phyloP scores from a whole-genome alignment of 2,888 invertebrate genomes.

The Drosophila kambysellisi region DNA sequence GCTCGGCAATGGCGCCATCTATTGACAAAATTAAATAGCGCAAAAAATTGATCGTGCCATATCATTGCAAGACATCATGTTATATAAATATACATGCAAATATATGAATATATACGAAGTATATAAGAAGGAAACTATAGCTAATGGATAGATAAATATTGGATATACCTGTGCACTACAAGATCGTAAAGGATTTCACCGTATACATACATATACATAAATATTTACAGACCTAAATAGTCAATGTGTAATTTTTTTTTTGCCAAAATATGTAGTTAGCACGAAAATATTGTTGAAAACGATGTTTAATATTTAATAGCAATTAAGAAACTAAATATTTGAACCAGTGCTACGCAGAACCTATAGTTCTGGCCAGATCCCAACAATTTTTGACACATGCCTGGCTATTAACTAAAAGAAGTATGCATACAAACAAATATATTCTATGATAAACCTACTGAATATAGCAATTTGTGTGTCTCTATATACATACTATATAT shows the following conservation, averaged over 20 bases:
- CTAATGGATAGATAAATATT: slow-evolving; percentile 29
- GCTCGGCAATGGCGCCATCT: slow-evolving; percentile 10
- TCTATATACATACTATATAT: slow-evolving; percentile 6
- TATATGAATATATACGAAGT: slow-evolving; percentile 34
- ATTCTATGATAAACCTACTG: slow-evolving; percentile 1
- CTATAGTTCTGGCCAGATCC: not conserved
- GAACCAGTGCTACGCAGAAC: not conserved
- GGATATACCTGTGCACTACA: slow-evolving; percentile 28
- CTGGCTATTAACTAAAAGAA: not conserved
- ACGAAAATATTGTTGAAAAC: slow-evolving; percentile 47
- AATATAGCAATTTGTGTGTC: slow-evolving; percentile 10
- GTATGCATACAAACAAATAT: not conserved
- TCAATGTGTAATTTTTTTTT: slow-evolving; percentile 15
- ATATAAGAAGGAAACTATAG: slow-evolving; percentile 26
- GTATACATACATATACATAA: slow-evolving; percentile 17
- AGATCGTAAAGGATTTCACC: slow-evolving; percentile 26
- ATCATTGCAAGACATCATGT: slow-evolving; percentile 74
- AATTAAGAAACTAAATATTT: slow-evolving; percentile 31
- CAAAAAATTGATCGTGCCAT: slow-evolving; percentile 69
- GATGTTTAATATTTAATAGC: slow-evolving; percentile 31
- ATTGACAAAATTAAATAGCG: not conserved
- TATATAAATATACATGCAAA: slow-evolving; percentile 35
- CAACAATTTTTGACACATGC: not conserved
- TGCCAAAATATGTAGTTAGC: slow-evolving; percentile 42
- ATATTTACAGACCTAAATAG: slow-evolving; percentile 20